Conservation (phyloP, 2,113 vertebrate genomes). For the Sapayoa aenigma region DNA sequence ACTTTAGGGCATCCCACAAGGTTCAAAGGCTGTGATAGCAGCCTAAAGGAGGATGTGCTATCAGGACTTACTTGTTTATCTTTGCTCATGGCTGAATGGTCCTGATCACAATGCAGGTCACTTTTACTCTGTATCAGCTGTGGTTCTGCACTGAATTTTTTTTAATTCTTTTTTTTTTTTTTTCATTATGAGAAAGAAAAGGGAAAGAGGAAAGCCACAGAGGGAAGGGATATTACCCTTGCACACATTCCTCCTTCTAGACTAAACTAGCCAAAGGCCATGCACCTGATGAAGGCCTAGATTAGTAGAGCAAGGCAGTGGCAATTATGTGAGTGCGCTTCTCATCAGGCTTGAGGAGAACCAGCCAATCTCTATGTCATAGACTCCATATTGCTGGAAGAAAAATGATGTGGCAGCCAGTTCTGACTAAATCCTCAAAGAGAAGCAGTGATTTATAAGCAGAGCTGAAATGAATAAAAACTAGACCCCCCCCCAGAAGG, state of each 20-base stretch:
- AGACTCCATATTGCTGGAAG: background rate
- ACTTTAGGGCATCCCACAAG: background rate
- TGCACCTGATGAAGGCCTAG: background rate
- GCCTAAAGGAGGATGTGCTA: background rate
- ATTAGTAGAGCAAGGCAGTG: background rate
- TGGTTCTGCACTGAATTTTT: background rate
- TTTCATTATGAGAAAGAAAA: background rate
- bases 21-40: constrained; percentile 1
- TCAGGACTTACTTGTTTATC: background rate
- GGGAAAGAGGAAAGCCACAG: background rate
- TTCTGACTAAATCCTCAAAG: background rate
- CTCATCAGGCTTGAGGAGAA: background rate
- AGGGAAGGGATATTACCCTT: background rate
- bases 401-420: background rate
- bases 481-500: background rate
- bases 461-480: background rate
- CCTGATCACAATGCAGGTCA: background rate
- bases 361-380: background rate
- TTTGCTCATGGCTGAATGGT: background rate
- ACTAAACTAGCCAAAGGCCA: background rate
- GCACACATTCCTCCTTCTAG: background rate
- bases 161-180: background rate
- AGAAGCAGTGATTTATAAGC: background rate
- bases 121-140: background rate
- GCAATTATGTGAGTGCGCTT: background rate